Percentiles rank a stretch among this genome's conserved stretches.
These are phyloP conservation scores for Nasonovia ribisnigri DNA, from an alignment of 2,888 invertebrate genomes.

Conservation along the genomic window DNA sequence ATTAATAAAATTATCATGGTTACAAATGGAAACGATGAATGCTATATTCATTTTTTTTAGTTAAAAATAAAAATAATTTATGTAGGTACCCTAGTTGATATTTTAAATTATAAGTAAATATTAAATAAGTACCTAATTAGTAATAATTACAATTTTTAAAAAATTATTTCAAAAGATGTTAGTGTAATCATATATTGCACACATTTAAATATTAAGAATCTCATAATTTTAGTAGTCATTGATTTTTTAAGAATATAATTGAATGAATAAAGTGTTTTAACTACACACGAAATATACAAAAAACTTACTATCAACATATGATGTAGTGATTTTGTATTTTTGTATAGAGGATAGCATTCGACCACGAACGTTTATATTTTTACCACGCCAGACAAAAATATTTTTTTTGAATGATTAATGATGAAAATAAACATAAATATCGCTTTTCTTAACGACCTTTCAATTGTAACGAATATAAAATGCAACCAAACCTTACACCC, in stretches of 20 bases:
- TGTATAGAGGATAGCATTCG: not conserved
- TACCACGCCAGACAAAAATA: slow-evolving; percentile 41
- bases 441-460: slow-evolving; percentile 52
- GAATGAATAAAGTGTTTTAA: not conserved
- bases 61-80: slow-evolving; percentile 6
- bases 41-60: not conserved
- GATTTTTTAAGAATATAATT: not conserved
- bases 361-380: slow-evolving; percentile 25
- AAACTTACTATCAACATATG: not conserved
- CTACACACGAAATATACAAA: not conserved
- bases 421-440: slow-evolving; percentile 49
- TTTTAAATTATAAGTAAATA: not conserved
- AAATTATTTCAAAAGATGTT: not conserved
- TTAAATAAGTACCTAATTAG: not conserved
- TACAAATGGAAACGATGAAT: not conserved
- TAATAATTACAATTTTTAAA: not conserved
- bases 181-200: not conserved
- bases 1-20: not conserved
- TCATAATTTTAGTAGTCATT: not conserved
- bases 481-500: slow-evolving; percentile 42
- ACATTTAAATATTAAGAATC: not conserved
- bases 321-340: not conserved
- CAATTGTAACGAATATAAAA: slow-evolving; percentile 61
- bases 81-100: too few species aligned
- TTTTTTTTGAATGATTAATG: slow-evolving; percentile 58